Percentiles rank a stretch among this genome's conserved stretches.
Conservation (phyloP, 1,140 invertebrate genomes). For the Drosophila murphyi region DNA sequence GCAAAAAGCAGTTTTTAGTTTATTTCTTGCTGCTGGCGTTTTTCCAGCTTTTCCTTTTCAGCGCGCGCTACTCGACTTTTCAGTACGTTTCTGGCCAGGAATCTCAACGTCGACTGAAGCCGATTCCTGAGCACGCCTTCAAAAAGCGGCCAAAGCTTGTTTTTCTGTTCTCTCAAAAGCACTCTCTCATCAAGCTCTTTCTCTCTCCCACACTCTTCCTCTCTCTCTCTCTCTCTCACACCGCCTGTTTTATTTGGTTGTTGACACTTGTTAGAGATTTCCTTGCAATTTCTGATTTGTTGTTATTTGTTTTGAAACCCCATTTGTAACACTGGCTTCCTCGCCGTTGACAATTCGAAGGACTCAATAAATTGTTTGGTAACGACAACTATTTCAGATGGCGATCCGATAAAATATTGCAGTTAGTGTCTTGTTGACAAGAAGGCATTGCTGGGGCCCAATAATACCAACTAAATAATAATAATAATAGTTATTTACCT, state of each 20-base stretch:
- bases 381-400: constrained; percentile 50
- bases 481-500: no score
- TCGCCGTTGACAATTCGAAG: constrained; percentile 43
- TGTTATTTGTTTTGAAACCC: constrained; percentile 28
- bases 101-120: constrained; percentile 71
- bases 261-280: constrained; percentile 80
- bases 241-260: constrained; percentile 20
- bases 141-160: constrained; percentile 33
- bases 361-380: constrained; percentile 58
- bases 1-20: constrained; percentile 55
- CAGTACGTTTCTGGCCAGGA: constrained; percentile 67
- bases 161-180: constrained; percentile 41
- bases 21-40: constrained; percentile 64
- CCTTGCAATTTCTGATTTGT: constrained; percentile 41
- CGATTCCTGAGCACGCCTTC: constrained; percentile 52
- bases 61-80: constrained; percentile 34
- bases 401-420: constrained; percentile 41
- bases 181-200: constrained; percentile 36
- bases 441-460: no score
- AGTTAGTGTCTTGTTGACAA: background rate
- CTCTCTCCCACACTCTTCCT: constrained; percentile 17
- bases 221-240: background rate
- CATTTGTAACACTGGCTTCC: constrained; percentile 1
- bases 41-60: constrained; percentile 65
- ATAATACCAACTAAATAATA: no score